Percentiles rank a stretch among this genome's conserved stretches.
phyloP scores from a whole-genome alignment of 2,113 vertebrate species.

The Diphyllodes magnificus region DNA sequence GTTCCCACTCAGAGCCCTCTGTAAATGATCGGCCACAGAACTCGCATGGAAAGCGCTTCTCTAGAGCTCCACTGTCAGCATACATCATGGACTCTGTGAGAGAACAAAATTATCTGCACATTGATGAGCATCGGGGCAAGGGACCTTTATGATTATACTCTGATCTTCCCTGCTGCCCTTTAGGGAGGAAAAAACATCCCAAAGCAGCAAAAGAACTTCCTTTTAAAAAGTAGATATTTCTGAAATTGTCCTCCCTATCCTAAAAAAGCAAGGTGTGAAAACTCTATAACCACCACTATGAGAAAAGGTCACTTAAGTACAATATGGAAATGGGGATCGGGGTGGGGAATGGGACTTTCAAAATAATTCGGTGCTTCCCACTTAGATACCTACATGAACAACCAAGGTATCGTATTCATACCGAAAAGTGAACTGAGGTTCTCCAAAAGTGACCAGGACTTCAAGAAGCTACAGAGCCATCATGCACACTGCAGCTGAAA shows the following conservation, averaged over 20 bases:
- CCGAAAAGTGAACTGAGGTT: neutral
- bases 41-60: conserved; percentile 90
- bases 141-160: neutral
- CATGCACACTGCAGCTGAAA: neutral
- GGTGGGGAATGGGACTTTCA: neutral
- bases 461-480: neutral
- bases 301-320: neutral
- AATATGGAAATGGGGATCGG: neutral
- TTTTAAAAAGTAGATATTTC: neutral
- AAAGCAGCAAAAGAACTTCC: neutral
- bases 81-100: conserved; percentile 65
- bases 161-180: neutral
- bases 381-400: neutral
- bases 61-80: conserved; percentile 67
- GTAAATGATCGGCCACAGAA: conserved; percentile 94
- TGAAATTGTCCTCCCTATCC: neutral
- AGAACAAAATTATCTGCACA: neutral
- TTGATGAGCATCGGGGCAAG: neutral
- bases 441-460: neutral
- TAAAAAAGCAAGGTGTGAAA: neutral
- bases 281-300: neutral
- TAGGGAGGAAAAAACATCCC: neutral
- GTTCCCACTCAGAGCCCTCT: conserved; percentile 90
- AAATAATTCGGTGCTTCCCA: neutral
- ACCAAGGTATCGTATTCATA: neutral